Evolutionary conservation across 1,140 invertebrate genomes (phyloP), one percentile per base, ranked within the genome.

Genomic region (Zaprionus taronus): DNA sequence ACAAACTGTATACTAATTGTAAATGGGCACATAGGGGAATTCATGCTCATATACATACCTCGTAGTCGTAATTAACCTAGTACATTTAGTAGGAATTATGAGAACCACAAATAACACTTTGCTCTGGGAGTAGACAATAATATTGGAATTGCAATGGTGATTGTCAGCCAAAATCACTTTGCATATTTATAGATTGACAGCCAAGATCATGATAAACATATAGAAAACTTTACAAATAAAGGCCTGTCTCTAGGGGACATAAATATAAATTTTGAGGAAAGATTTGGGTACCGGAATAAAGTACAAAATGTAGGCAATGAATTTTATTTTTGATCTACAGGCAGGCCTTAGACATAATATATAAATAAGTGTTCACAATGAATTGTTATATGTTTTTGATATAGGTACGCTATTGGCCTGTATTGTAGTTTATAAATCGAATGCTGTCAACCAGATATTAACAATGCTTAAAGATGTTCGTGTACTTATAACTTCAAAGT

Each of bases 41-140:
- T 58, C 24, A 79, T 65, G 64, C 56, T 74, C 58, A 65, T 63
- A 56, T 68, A 75, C 58, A 70, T 80, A 72, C 81, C 81, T 81
- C 74, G 41, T 66, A 55, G 38, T 11, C 31, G 55, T 71, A 83
- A 69, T 15, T 17, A 67, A 53, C 65, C 68, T 55, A 68, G 68
- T 34, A n/a, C 17, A 44, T 36, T 67, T 9, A 22, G 20, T 49
- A 49, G 4, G 17, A 49, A 3, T 22, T 14, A 15, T 12, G 17
- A 17, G 20, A 17, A 28, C 26, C 51, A 70, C 31, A 53, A 47
- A 63, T 44, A 28, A 1, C 22, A 56, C 22, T 49, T 38, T 34
- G 47, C 26, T 75, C 67, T 58, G 24, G 60, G 34, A 71, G 15
- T 53, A 51, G 69, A 71, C 72, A 75, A 74, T 76, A 72, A 61